These are phyloP conservation scores for Zaprionus ghesquierei DNA, from an alignment of 1,140 invertebrate genomes.

Conservation along the genomic window DNA sequence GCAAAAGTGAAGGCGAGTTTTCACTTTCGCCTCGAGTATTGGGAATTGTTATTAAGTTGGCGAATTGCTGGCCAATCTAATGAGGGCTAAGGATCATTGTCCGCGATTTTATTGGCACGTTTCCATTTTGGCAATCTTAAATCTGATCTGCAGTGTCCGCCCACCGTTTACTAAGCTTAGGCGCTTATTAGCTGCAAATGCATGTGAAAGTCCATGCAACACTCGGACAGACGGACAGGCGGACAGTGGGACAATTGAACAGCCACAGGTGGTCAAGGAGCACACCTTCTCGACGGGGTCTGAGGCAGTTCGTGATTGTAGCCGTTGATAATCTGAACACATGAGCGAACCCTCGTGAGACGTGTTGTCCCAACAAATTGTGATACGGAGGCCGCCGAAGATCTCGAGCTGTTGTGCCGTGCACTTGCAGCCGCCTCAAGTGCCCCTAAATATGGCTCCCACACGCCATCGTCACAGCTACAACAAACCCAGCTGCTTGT, in stretches of 20 bases:
- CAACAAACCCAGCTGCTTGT: slow-evolving; percentile 22
- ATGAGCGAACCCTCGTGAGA: slow-evolving; percentile 52
- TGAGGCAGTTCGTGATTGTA: slow-evolving; percentile 53
- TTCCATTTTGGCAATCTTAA: slow-evolving; percentile 35
- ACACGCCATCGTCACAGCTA: slow-evolving; percentile 43
- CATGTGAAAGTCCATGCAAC: slow-evolving; percentile 66
- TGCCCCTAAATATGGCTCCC: slow-evolving; percentile 50
- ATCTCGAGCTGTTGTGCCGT: slow-evolving; percentile 44
- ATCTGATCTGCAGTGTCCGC: slow-evolving; percentile 33
- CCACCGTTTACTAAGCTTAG: slow-evolving; percentile 57
- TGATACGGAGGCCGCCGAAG: slow-evolving; percentile 47
- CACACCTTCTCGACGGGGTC: slow-evolving; percentile 4
- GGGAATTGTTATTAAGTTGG: slow-evolving; percentile 30
- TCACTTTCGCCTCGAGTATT: slow-evolving; percentile 34
- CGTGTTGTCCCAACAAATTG: slow-evolving; percentile 70
- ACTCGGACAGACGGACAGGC: slow-evolving; percentile 8
- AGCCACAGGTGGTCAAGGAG: slow-evolving; percentile 28
- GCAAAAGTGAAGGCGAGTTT: slow-evolving; percentile 45
- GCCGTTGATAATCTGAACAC: slow-evolving; percentile 69
- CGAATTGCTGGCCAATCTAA: slow-evolving; percentile 6
- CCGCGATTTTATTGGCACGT: slow-evolving; percentile 28
- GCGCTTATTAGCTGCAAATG: slow-evolving; percentile 54
- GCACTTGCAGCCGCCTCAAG: slow-evolving; percentile 57
- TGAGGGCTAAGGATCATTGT: slow-evolving; percentile 31
- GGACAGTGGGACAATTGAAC: not conserved